Evolutionary conservation across 2,888 invertebrate species (phyloP), one percentile per base, ranked within the genome.

Genomic region (Gandaritis pyraliata): DNA sequence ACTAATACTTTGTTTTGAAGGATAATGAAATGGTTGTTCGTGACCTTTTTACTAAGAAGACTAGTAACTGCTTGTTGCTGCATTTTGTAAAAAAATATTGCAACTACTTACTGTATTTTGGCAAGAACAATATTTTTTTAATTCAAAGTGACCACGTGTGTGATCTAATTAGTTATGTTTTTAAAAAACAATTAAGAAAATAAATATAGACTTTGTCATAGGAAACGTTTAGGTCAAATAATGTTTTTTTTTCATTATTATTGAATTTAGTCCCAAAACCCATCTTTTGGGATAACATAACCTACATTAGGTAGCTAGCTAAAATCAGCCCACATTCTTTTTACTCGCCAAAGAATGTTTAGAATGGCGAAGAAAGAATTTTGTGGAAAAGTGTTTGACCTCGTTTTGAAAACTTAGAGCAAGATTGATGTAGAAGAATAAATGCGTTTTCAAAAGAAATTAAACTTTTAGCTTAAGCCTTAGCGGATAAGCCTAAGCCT

Each of bases 401-500:
- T 82, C 81, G 77, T 86, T 87, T 79, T 76, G 65, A 72, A 84
- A 86, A 86, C 74, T 87, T 88, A 80, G 53, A 82, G 76, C 76
- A 86, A 89, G 88, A 89, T 88, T 88, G 85, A 88, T 88, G 87
- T 83, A 87, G 77, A 72, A 70, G 70, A 74, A 83, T 83, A 86
- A 80, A 78, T 71, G 70, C 72, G 73, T 75, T 79, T 75, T 69
- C 63, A 48, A 69, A 73, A 70, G 71, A 71, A 74, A 73, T 75
- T 72, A 70, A 72, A 68, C 69, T 71, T 70, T 61, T 38, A 33
- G 54, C 45, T 61, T 55, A 65, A 69, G 61, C 55, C 58, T 63
- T 55, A 63, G 33, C 51, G 36, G 30, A 52, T 58, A 29, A 29
- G 2, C 6, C 29, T 29, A 4, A 29, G 6, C 4, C 4, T 4